Base-by-base conservation (phyloP, 2,113 vertebrate species). In the Rhinolophus ferrumequinum region DNA sequence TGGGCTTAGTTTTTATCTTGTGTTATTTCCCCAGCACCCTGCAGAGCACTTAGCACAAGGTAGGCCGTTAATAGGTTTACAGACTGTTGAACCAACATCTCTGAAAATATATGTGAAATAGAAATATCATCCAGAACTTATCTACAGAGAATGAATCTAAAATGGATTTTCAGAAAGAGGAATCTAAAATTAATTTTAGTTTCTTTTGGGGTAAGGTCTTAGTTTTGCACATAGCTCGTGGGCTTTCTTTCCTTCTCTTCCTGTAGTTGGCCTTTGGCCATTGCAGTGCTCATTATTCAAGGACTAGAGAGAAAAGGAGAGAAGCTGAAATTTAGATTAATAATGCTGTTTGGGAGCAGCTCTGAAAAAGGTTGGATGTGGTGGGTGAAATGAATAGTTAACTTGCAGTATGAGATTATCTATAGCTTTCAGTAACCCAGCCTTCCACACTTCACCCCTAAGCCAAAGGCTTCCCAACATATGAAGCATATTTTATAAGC, bases 231-330 rank as follows among this genome's bases (percentile, higher is more conserved):
- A 50, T 66, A 81, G 83, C 11, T 58, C 58, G 9, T 5, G 76
- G 72, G n/a, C 72, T 81, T 64, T 70, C n/a, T 66, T 93, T 77
- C n/a, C n/a, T 64, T 60, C 13, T 75, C 33, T 60, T 94, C 84
- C 56, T 28, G 8, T 44, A 86, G 75, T 26, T 28, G 83, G 64
- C 70, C 83, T 93, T 93, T 97, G 97, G 91, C 62, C 54, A 84
- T 90, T 85, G 77, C 28, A 18, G 79, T 87, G 79, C 82, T 95
- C 44, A 72, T 94, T 92, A 93, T 92, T 94, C 95, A 96, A 96
- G 88, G 88, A 18, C 73, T 79, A 62, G 12, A 22, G 64, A 95
- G 66, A 82, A 90, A 92, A 67, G 60, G 35, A 67, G 18, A 86
- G 73, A 75, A 72, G 52, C 35, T 91, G 58, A 93, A 96, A 95